A percentile compares a stretch with the other conserved stretches of the same genome.
These are phyloP conservation scores for Zaprionus bogoriensis DNA, from an alignment of 2,888 invertebrate species.

Conservation along the genomic window DNA sequence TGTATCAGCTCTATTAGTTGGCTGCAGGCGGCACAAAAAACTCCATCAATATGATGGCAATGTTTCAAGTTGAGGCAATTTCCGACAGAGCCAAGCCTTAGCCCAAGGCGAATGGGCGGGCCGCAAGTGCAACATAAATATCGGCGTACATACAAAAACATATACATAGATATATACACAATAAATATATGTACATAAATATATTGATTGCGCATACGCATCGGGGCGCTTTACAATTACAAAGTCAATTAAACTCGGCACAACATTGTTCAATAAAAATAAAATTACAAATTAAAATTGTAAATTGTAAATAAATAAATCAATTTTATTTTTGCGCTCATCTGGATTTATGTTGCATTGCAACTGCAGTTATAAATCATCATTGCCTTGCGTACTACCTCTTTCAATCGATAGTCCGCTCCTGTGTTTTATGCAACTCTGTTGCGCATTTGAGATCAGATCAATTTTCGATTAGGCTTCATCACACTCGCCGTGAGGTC, in stretches of 20 bases:
- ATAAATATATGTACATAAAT: background rate
- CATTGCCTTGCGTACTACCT: too few species aligned
- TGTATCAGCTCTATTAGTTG: conserved; percentile 18
- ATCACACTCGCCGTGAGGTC: conserved; percentile 40
- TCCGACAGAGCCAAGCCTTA: conserved; percentile 35
- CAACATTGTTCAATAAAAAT: background rate
- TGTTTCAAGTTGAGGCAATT: conserved; percentile 60
- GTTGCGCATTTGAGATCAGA: conserved; percentile 38
- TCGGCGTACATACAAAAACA: conserved; percentile 7
- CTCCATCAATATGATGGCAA: conserved; percentile 50
- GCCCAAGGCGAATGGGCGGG: conserved; percentile 5
- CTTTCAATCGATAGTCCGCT: background rate
- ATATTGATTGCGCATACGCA: background rate
- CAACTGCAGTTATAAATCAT: background rate
- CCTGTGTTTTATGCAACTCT: conserved; percentile 3
- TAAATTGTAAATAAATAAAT: background rate
- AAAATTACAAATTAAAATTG: background rate
- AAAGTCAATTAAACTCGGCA: background rate
- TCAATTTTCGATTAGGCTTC: conserved; percentile 52
- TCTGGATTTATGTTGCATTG: background rate
- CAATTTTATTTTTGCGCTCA: too few species aligned
- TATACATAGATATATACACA: background rate
- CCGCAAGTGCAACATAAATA: conserved; percentile 29
- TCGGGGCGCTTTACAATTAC: too few species aligned
- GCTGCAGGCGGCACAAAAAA: conserved; percentile 37